A percentile compares a stretch with the other conserved stretches of the same genome.
Conservation (phyloP, 2,113 vertebrate genomes). For the Hypomesus transpacificus region DNA sequence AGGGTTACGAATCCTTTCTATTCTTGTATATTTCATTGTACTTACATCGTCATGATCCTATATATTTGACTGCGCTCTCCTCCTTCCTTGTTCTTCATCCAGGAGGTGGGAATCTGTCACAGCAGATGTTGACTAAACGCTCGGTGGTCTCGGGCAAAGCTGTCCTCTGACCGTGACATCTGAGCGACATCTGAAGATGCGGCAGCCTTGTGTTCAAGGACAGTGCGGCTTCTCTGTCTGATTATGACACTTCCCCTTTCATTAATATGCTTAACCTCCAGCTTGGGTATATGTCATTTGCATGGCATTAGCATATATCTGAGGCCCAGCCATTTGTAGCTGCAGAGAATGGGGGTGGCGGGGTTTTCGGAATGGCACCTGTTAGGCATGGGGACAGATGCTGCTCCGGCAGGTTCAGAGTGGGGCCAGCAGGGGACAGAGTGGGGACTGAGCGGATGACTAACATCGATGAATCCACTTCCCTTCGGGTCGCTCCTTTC, state of each 20-base stretch:
- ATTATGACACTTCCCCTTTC: conserved; percentile 42
- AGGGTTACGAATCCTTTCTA: too few relatives aligned
- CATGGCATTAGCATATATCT: conserved; percentile 59
- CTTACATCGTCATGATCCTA: too few relatives aligned
- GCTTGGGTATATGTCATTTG: conserved; percentile 55
- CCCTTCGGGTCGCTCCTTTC: too few relatives aligned
- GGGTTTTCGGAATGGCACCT: conserved; percentile 40
- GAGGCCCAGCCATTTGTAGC: conserved; percentile 29
- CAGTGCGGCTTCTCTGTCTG: conserved; percentile 32
- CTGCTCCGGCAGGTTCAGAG: conserved; percentile 23
- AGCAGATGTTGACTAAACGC: conserved; percentile 49
- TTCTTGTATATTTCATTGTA: too few relatives aligned
- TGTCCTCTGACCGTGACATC: conserved; percentile 50
- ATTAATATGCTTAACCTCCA: conserved; percentile 58
- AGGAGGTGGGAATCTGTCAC: conserved; percentile 10
- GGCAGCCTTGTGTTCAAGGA: conserved; percentile 38
- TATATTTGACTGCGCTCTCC: too few relatives aligned
- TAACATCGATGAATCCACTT: too few relatives aligned
- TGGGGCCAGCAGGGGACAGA: conserved; percentile 6
- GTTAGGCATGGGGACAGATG: conserved; percentile 47
- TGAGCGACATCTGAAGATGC: conserved; percentile 43
- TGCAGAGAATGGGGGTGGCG: conserved; percentile 24
- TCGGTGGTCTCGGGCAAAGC: conserved; percentile 38
- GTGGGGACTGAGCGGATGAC: too few relatives aligned
- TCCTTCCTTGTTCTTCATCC: too few relatives aligned